Conservation (phyloP, 1,140 invertebrate genomes). For the Drosophila kepulauana region DNA sequence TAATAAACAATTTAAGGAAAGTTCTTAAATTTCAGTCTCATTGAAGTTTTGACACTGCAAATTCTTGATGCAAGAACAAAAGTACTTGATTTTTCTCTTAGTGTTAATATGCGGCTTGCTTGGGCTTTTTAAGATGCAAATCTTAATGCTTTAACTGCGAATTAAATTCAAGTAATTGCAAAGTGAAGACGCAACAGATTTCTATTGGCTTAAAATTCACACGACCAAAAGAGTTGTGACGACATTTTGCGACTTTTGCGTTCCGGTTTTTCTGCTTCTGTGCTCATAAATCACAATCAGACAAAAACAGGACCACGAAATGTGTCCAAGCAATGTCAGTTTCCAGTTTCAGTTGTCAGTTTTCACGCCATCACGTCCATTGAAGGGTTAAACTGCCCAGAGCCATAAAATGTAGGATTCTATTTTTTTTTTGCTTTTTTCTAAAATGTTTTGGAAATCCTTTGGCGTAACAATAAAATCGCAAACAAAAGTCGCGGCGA, state of each 20-base stretch:
- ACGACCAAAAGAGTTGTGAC: slow-evolving; percentile 20
- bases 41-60: no score
- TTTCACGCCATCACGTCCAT: slow-evolving; percentile 53
- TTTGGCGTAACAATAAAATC: slow-evolving; percentile 76
- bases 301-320: slow-evolving; percentile 56
- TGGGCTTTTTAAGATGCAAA: not conserved
- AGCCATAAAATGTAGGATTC: slow-evolving; percentile 77
- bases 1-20: no score
- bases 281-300: slow-evolving; percentile 74
- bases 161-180: not conserved
- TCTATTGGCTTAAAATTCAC: slow-evolving; percentile 9
- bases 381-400: slow-evolving; percentile 80
- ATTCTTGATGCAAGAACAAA: no score
- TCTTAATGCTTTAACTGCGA: not conserved
- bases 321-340: slow-evolving; percentile 45
- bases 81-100: no score
- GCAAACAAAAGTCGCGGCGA: slow-evolving; percentile 73
- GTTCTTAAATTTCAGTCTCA: no score
- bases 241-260: slow-evolving; percentile 10
- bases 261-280: slow-evolving; percentile 63
- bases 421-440: slow-evolving; percentile 34
- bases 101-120: slow-evolving; percentile 13
- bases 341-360: slow-evolving; percentile 32
- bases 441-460: slow-evolving; percentile 62
- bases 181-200: not conserved